Base-by-base conservation (phyloP, 2,888 invertebrate genomes). In the Gnatocerus cornutus region DNA sequence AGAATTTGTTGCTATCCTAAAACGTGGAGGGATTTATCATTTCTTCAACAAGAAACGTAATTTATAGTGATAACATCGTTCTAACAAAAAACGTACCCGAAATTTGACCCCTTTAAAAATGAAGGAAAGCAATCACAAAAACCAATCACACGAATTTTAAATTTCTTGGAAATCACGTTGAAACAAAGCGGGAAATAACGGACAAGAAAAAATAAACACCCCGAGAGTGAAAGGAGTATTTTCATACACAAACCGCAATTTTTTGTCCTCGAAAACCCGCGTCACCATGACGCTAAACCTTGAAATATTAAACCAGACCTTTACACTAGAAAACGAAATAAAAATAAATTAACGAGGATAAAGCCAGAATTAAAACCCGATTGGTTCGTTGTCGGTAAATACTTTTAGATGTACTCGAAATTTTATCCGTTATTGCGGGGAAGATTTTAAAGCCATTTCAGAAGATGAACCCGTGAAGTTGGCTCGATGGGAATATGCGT, bases 301-400 rank as follows among this genome's bases (percentile, higher is more conserved):
- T 30, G 30, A 39, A 16, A 55, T 55, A 55, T 10, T 21, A 50
- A 16, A 16, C 16, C 21, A 9, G 21, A 50, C 41, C 41, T 27
- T 56, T 41, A 12, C 27, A 27, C 39, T 13, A 56, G 41, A 56
- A 56, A 56, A 10, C 43, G 27, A 27, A 21, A 56, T 56, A 56
- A 56, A 56, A 56, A 56, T 56, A 56, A 39, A 41, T 58, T 58
- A 43, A 43, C 58, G 58, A 58, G 21, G 13, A 27, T 41, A 13
- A 53, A 37, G 37, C 37, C 41, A 5, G 41, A 56, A 37, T 50
- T 50, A 30, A 29, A 50, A 21, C 53, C 33, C 53, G 14, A 53
- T 53, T 33, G 48, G 16, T 50, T 50, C n/a, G n/a, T 21, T 21
- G 48, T 50, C 48, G 33, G 14, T 14, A 39, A 55, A 55, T 55